phyloP scores from a whole-genome alignment of 2,113 vertebrate genomes.

The Phainopepla nitens region DNA sequence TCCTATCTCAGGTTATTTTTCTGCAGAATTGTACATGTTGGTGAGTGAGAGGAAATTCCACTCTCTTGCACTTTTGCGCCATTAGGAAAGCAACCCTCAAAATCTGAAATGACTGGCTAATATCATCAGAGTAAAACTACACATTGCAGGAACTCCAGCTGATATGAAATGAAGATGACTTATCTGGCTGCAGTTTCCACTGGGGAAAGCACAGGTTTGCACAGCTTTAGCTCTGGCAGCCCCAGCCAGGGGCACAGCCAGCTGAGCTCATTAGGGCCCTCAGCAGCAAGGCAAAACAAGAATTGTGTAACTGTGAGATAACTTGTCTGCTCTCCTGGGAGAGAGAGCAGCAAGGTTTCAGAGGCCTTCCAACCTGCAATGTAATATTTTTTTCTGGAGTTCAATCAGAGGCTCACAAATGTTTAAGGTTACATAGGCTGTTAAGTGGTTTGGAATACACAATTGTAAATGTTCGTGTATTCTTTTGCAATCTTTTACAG shows the following conservation, averaged over 20 bases:
- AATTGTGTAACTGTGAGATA: constrained; percentile 6
- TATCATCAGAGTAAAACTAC: background rate
- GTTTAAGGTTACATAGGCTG: background rate
- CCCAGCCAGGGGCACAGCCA: background rate
- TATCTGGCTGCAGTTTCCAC: background rate
- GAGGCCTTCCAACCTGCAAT: background rate
- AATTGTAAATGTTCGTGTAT: background rate
- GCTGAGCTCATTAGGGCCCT: background rate
- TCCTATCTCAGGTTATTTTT: background rate
- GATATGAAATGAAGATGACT: background rate
- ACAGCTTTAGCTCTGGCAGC: background rate
- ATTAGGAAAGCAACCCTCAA: background rate
- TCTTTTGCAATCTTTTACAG: background rate
- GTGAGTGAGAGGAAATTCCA: background rate
- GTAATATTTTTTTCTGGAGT: background rate
- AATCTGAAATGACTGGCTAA: background rate
- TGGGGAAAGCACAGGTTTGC: background rate
- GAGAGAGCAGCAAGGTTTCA: background rate
- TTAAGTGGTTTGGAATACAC: background rate
- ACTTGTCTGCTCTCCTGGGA: background rate
- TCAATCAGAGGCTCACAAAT: background rate
- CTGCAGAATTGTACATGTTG: background rate
- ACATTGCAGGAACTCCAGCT: background rate
- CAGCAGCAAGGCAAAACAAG: background rate
- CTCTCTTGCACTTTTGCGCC: background rate